Evolutionary conservation across 2,888 invertebrate genomes (phyloP).

Genomic region (Meiosimyza platycephala): DNA sequence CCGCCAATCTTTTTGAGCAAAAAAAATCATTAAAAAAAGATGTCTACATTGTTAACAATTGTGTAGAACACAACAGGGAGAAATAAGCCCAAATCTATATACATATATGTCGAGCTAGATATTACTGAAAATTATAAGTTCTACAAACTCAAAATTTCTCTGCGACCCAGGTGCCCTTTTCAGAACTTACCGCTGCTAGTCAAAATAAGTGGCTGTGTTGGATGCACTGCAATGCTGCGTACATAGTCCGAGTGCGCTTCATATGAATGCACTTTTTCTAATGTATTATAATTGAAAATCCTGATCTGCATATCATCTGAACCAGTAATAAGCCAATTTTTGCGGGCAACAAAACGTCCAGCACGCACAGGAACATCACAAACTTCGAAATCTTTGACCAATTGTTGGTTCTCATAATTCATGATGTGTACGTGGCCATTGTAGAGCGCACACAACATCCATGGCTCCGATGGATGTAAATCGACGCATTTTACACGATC

Average conservation of each 20-base stretch:
- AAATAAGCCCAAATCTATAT: too few relatives aligned
- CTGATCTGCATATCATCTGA: conserved; percentile 96
- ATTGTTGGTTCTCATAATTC: conserved; percentile 96
- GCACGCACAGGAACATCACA: conserved; percentile 97
- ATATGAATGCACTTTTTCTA: conserved; percentile 94
- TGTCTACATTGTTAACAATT: too few relatives aligned
- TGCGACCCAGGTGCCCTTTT: background rate
- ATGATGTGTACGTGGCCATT: conserved; percentile 99
- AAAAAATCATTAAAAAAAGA: too few relatives aligned
- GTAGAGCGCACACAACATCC: conserved; percentile 98
- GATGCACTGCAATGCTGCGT: conserved; percentile 95
- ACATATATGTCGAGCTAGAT: too few relatives aligned
- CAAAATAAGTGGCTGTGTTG: conserved; percentile 95
- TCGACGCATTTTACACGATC: conserved; percentile 99
- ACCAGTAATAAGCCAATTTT: conserved; percentile 98
- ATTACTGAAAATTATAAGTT: too few relatives aligned
- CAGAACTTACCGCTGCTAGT: conserved; percentile 89
- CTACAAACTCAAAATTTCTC: too few relatives aligned
- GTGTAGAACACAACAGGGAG: too few relatives aligned
- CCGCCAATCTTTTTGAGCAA: too few relatives aligned
- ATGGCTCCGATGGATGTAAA: conserved; percentile 96
- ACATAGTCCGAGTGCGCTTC: conserved; percentile 99
- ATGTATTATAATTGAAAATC: conserved; percentile 98
- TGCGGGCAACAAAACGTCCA: conserved; percentile 95
- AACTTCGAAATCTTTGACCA: conserved; percentile 90